These are phyloP conservation scores for Pan paniscus DNA, from an alignment of 2,113 vertebrate genomes.

Conservation along the genomic window DNA sequence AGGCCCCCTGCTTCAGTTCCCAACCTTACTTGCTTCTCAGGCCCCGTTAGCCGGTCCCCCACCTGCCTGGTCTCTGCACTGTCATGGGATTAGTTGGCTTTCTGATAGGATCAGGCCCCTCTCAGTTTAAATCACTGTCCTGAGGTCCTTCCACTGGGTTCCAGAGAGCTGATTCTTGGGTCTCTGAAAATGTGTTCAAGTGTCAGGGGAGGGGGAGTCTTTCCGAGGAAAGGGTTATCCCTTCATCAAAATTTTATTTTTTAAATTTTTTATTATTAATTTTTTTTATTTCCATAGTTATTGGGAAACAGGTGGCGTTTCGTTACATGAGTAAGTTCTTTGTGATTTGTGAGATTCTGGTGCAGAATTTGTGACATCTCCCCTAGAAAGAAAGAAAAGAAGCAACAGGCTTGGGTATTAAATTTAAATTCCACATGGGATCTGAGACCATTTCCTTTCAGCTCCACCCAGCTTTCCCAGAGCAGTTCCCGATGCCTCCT, in stretches of 20 bases:
- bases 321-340: too few relatives aligned
- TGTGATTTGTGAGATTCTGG: too few relatives aligned
- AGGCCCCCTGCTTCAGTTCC: not conserved
- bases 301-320: too few relatives aligned
- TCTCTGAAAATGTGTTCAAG: not conserved
- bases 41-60: not conserved
- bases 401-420: not conserved
- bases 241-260: not conserved
- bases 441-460: fast-evolving
- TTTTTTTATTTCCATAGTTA: too few relatives aligned
- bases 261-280: too few relatives aligned
- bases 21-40: not conserved
- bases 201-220: not conserved
- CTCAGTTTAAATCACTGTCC: not conserved
- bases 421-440: not conserved
- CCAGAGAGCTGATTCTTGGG: not conserved
- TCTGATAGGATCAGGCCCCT: not conserved
- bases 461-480: not conserved
- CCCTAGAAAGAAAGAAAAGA: not conserved
- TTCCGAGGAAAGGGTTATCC: not conserved
- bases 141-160: not conserved
- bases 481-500: not conserved
- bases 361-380: not conserved
- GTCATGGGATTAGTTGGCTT: fast-evolving
- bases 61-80: fast-evolving